Percentiles rank a stretch among this genome's conserved stretches.
These are phyloP conservation scores for Cheilosia grossa DNA, from an alignment of 2,888 invertebrate species.

Conservation along the genomic window DNA sequence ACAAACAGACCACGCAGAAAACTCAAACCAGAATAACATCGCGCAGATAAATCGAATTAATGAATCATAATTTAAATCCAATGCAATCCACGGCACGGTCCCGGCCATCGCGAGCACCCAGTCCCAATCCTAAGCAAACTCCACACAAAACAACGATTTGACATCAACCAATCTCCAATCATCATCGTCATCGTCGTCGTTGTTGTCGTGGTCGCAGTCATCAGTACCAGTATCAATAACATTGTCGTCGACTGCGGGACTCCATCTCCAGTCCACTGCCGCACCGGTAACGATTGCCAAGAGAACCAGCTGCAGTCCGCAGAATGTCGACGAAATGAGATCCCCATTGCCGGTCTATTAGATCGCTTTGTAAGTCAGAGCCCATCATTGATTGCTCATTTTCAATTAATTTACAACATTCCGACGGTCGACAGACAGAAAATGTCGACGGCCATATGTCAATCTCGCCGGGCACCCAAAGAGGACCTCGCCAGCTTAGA, in stretches of 20 bases:
- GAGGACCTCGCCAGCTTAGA: slow-evolving; percentile 42
- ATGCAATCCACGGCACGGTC: slow-evolving; percentile 58
- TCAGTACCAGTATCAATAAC: slow-evolving; percentile 62
- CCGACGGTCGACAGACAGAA: slow-evolving; percentile 70
- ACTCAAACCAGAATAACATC: slow-evolving; percentile 57
- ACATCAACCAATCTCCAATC: slow-evolving; percentile 71
- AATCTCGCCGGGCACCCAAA: slow-evolving; percentile 46
- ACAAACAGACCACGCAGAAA: slow-evolving; percentile 12
- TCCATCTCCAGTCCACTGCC: slow-evolving; percentile 10
- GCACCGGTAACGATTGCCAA: slow-evolving; percentile 41
- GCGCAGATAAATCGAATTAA: slow-evolving; percentile 73
- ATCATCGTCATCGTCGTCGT: slow-evolving; percentile 48
- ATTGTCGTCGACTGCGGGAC: slow-evolving; percentile 51
- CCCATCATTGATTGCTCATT: slow-evolving; percentile 73
- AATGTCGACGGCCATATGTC: slow-evolving; percentile 73
- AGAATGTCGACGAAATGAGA: slow-evolving; percentile 39
- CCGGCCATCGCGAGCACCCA: slow-evolving; percentile 7
- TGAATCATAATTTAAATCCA: slow-evolving; percentile 74
- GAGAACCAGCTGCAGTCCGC: slow-evolving; percentile 56
- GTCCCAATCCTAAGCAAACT: slow-evolving; percentile 53
- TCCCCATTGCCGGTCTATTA: slow-evolving; percentile 68
- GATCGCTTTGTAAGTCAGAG: slow-evolving; percentile 61
- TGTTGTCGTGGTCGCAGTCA: slow-evolving; percentile 23
- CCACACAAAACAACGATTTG: slow-evolving; percentile 64
- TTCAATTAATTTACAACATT: slow-evolving; percentile 75